Evolutionary conservation across 2,797 vertebrate species (phyloP).

Genomic region (Acrossocheilus wenchowensis): DNA sequence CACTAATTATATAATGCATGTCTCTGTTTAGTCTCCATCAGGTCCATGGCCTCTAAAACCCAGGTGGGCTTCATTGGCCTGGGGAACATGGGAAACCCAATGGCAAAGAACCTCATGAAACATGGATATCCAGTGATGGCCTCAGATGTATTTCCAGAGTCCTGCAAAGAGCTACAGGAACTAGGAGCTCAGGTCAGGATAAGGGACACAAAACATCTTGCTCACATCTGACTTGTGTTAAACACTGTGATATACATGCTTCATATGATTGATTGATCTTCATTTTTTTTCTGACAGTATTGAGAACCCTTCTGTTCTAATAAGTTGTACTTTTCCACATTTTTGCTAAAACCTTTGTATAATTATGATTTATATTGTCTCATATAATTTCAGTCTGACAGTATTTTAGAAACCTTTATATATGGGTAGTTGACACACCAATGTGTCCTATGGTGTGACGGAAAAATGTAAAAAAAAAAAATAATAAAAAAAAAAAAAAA

Average conservation of each 20-base stretch:
- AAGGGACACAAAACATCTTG: background rate
- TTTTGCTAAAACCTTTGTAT: background rate
- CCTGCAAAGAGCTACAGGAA: constrained; percentile 94
- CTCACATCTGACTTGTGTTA: background rate
- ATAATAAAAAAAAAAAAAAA: too few relatives aligned
- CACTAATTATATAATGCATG: background rate
- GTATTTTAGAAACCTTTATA: background rate
- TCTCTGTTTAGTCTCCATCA: constrained; percentile 82
- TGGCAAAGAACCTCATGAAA: constrained; percentile 97
- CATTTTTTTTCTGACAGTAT: background rate
- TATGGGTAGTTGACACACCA: too few relatives aligned
- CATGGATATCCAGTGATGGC: constrained; percentile 95
- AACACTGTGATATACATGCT: background rate
- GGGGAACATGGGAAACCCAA: constrained; percentile 98
- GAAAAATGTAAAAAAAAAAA: too few relatives aligned
- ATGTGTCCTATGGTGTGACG: too few relatives aligned
- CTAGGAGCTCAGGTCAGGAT: constrained; percentile 90
- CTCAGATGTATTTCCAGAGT: constrained; percentile 95
- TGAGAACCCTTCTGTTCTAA: background rate
- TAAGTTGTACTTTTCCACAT: background rate
- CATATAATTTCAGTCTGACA: background rate
- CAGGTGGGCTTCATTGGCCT: constrained; percentile 95
- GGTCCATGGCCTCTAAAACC: constrained; percentile 97
- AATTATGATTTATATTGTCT: background rate
- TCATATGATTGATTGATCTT: background rate